Conservation (phyloP, 2,113 vertebrate genomes). For the Ochotona curzoniae region DNA sequence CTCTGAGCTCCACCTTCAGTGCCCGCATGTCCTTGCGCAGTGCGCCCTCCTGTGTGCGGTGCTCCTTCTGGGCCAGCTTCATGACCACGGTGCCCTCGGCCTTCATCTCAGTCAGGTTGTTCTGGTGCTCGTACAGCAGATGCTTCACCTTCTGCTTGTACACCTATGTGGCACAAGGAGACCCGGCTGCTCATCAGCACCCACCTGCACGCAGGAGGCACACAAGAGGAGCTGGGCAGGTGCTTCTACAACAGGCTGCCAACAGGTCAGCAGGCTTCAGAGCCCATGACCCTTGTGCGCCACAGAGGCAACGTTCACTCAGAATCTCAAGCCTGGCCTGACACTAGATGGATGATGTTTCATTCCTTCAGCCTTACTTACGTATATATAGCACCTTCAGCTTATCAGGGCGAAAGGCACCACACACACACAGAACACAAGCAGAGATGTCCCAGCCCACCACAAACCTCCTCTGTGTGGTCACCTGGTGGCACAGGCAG, state of each 20-base stretch:
- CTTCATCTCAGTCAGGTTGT: conserved; percentile 90
- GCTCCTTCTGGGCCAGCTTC: conserved; percentile 88
- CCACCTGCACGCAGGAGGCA: neutral
- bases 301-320: neutral
- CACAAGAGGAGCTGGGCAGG: neutral
- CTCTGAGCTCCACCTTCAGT: conserved; percentile 87
- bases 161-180: conserved; percentile 77
- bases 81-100: conserved; percentile 81
- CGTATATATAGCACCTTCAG: no score
- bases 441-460: rapidly evolving
- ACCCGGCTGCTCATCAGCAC: neutral
- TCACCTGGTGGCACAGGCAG: neutral
- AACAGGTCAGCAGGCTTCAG: neutral
- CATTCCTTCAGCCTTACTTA: neutral
- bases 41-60: conserved; percentile 85
- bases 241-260: no score
- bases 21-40: conserved; percentile 84
- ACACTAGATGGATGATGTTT: no score
- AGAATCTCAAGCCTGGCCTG: neutral
- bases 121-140: conserved; percentile 94
- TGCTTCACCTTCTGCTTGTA: conserved; percentile 99
- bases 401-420: neutral
- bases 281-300: neutral
- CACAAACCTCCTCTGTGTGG: rapidly evolving
- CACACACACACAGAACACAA: neutral